phyloP scores from a whole-genome alignment of 2,113 vertebrate genomes.

The Phalacrocorax pelagicus region DNA sequence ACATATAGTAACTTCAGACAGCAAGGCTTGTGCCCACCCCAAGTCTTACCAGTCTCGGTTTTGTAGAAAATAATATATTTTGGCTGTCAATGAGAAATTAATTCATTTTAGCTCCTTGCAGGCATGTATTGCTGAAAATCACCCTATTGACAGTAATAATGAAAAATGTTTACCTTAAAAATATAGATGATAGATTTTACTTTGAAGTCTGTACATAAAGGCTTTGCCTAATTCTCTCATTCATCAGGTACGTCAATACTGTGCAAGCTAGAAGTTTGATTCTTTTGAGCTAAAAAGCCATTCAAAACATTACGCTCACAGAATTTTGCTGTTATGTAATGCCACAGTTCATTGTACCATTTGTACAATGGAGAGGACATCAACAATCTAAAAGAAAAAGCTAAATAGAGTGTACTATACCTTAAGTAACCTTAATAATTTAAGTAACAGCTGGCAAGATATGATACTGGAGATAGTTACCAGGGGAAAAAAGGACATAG shows the following conservation, averaged over 20 bases:
- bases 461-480: not conserved
- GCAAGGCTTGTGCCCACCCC: not conserved
- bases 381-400: not conserved
- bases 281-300: not conserved
- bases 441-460: not conserved
- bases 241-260: not conserved
- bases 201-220: not conserved
- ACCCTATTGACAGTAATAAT: not conserved
- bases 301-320: not conserved
- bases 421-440: not conserved
- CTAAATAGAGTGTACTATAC: not conserved
- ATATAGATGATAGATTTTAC: not conserved
- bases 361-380: not conserved
- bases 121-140: not conserved
- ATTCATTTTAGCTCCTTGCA: not conserved
- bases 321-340: not conserved
- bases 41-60: not conserved
- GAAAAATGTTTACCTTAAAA: slow-evolving; percentile 15
- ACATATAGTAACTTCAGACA: not conserved
- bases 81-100: not conserved
- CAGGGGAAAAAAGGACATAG: no score
- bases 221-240: not conserved
- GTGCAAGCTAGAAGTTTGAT: not conserved
- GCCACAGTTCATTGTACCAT: not conserved
- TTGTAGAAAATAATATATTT: not conserved